These are phyloP conservation scores for Malurus melanocephalus DNA, from an alignment of 2,113 vertebrate species.

Conservation along the genomic window DNA sequence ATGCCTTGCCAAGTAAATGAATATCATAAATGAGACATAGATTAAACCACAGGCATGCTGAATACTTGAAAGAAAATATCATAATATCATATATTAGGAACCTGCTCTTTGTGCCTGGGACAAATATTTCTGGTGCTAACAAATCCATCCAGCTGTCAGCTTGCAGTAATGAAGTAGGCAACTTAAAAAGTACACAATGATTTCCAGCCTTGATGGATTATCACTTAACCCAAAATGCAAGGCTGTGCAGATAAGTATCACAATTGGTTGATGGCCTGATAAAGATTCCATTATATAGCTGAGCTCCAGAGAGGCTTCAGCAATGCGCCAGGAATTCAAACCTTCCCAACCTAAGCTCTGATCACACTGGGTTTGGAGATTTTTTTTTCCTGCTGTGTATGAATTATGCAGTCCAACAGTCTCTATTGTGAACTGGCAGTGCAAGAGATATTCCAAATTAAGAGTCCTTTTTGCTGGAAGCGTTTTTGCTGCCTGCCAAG, in stretches of 20 bases:
- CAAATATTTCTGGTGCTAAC: constrained; percentile 51
- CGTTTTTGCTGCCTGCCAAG: neutral
- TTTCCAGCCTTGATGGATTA: constrained; percentile 56
- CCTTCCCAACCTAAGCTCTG: constrained; percentile 24
- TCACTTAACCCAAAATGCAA: constrained; percentile 56
- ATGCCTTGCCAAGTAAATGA: constrained; percentile 20
- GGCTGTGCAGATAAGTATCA: constrained; percentile 48
- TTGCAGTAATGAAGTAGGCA: constrained; percentile 57
- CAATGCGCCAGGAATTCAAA: constrained; percentile 29
- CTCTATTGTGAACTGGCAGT: neutral
- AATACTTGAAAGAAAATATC: constrained; percentile 19
- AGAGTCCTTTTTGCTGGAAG: constrained; percentile 11
- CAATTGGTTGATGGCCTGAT: constrained; percentile 58
- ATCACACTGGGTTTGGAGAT: neutral
- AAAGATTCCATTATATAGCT: constrained; percentile 61
- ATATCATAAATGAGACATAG: neutral
- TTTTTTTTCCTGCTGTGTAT: fast-evolving
- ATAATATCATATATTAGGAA: constrained; percentile 29
- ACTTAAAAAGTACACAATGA: constrained; percentile 55
- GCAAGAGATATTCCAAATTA: constrained; percentile 7
- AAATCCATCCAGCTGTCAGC: constrained; percentile 52
- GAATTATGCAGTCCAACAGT: constrained; percentile 42
- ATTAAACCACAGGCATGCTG: neutral
- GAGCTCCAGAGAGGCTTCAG: constrained; percentile 16
- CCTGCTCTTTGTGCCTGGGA: constrained; percentile 36